Evolutionary conservation across 2,797 vertebrate species (phyloP).

Genomic region (Bufotes viridis): DNA sequence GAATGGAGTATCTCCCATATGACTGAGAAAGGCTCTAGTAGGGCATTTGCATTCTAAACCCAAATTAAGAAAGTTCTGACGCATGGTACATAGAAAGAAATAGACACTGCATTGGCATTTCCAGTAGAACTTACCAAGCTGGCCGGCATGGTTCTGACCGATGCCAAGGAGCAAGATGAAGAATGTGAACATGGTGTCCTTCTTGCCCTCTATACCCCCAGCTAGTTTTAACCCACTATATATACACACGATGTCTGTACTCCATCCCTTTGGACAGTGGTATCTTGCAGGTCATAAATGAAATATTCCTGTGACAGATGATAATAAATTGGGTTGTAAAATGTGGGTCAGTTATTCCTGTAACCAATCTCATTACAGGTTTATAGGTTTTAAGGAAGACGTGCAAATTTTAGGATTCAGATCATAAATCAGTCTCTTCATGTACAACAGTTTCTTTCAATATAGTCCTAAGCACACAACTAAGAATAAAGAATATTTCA

Average conservation of each 20-base stretch:
- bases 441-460: too few species aligned
- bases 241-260: neutral
- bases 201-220: neutral
- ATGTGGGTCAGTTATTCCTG: neutral
- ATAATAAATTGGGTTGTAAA: neutral
- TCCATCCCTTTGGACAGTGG: neutral
- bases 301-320: neutral
- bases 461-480: too few species aligned
- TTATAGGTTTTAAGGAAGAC: neutral
- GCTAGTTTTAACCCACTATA: neutral
- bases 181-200: slow-evolving; percentile 2
- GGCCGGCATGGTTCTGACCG: neutral
- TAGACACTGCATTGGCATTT: neutral
- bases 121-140: neutral
- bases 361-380: neutral
- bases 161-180: slow-evolving; percentile 9
- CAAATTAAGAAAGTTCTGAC: neutral
- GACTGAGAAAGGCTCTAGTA: too few species aligned
- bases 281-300: neutral
- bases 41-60: too few species aligned
- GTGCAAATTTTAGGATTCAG: too few species aligned
- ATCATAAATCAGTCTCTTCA: too few species aligned
- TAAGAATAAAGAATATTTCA: too few species aligned
- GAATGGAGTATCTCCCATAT: too few species aligned
- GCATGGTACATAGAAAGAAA: neutral